These are phyloP conservation scores for Etheostoma nigrum DNA, from an alignment of 2,797 vertebrate species.

Conservation along the genomic window DNA sequence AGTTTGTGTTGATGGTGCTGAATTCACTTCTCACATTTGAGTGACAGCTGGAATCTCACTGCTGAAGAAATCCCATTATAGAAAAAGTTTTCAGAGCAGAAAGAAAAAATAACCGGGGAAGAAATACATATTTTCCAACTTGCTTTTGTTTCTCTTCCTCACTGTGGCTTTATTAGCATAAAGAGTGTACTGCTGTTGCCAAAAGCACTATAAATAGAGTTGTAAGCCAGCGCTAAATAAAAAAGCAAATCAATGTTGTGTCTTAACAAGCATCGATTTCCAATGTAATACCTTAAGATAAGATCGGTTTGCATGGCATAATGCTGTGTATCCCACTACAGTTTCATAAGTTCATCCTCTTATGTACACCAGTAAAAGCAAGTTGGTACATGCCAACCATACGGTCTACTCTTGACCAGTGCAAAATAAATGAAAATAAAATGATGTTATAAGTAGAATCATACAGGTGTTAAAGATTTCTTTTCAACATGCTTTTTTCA, in stretches of 20 bases:
- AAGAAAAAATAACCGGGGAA: conserved; percentile 6
- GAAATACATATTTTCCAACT: conserved; percentile 6
- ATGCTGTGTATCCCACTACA: not conserved
- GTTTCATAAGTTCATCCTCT: not conserved
- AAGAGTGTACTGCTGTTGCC: conserved; percentile 9
- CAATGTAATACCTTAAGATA: not conserved
- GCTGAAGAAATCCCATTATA: conserved; percentile 46
- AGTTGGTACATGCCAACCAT: not conserved
- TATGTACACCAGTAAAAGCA: not conserved
- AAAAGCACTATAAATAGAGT: conserved; percentile 11
- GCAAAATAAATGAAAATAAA: not conserved
- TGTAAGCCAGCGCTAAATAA: conserved; percentile 17
- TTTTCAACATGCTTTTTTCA: no score
- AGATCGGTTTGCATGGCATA: no score
- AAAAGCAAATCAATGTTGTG: conserved; percentile 1
- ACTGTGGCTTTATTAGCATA: conserved; percentile 18
- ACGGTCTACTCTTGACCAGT: not conserved
- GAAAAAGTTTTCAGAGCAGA: conserved; percentile 43
- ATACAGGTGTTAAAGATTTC: no score
- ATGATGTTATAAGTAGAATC: not conserved
- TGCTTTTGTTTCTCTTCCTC: conserved; percentile 6
- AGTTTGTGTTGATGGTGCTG: conserved; percentile 53
- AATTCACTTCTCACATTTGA: conserved; percentile 64
- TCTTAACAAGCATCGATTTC: not conserved
- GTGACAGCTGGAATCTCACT: conserved; percentile 59